Base-by-base conservation (phyloP, 2,888 invertebrate species). In the Eutolmus rufibarbis region DNA sequence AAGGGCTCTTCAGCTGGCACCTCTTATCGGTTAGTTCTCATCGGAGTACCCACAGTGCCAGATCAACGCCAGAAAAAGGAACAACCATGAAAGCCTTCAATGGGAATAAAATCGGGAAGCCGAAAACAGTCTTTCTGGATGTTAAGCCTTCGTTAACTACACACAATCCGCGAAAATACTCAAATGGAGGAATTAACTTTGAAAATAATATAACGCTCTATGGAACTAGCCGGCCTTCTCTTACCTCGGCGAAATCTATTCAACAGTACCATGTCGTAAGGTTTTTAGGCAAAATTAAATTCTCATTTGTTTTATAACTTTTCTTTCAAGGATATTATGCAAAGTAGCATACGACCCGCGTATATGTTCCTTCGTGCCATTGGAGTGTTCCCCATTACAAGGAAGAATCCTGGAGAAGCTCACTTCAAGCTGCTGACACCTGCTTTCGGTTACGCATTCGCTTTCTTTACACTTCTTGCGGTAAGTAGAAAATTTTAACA, bases 331-430 rank as follows among this genome's bases (percentile, higher is more conserved):
- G 93, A 92, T 85, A 90, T 93, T 16, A 91, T 94, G 89, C 93
- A 93, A 89, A 92, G 92, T 31, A 91, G 91, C 12, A 90, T 94
- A 88, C 93, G 92, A 34, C 94, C 94, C 0, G 91, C 94, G 12
- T 91, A 93, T 88, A 91, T 91, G 89, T 91, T 94, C 74, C 89
- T 94, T 82, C 93, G 94, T 34, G 89, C 94, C 1, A 93, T 95
- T 92, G 96, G 95, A 1, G 94, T 95, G 0, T 93, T 95, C 85
- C 96, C 96, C 0, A 92, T 96, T 74, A 94, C 93, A 0, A 93
- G 94, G 79, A 91, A 92, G 0, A 92, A 93, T 8, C 91, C 93
- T 0, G 94, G 94, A 14, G 90, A 93, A 4, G 94, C 93, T 57
- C 91, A 92, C 87, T 94, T 94, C 89, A 91, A 91, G 14, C 89